Evolutionary conservation across 2,888 invertebrate genomes (phyloP), one percentile per base, ranked within the genome.

Genomic region (Choreutis nemorana): DNA sequence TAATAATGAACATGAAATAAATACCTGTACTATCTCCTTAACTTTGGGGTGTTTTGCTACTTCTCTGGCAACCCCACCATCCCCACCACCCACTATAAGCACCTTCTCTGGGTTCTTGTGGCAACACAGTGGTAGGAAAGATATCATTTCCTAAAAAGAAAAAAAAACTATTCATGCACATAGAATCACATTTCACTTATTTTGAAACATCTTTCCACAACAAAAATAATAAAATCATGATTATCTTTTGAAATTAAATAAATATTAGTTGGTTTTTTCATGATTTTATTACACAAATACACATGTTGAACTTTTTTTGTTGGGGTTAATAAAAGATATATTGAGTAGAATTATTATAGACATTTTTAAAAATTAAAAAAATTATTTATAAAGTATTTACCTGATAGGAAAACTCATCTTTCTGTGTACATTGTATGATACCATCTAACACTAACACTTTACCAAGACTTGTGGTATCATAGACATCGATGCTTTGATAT

Each of bases 391-490:
- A 22, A 22, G 11, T 3, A 36, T 20, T 37, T 42, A 78, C 80
- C 67, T 98, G 98, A 65, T 99, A 99, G 0, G 97, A 87, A 67
- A 93, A 97, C 65, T 99, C 99, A 79, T 99, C 99, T 44, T 86
- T 84, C 60, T 97, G 90, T 1, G 97, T 94, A 52, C 96, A 97
- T 59, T 99, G 99, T 44, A 99, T 96, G 14, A 97, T 92, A 13
- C 96, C 97, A 71, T 99, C 98, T 23, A 99, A 73, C 2, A 97
- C 87, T 26, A 99, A 70, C 2, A 90, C 93, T 50, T 81, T 87
- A 0, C 99, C 99, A 55, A 95, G 88, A 23, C 86, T 82, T 48
- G 56, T 57, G 83, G 91, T 93, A 54, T 94, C 85, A 33, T 93
- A 73, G 2, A 96, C 87, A 37, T 90, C 61, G 30, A 97, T 87